Evolutionary conservation across 2,888 invertebrate species (phyloP).

Genomic region (Torymus tubicola): DNA sequence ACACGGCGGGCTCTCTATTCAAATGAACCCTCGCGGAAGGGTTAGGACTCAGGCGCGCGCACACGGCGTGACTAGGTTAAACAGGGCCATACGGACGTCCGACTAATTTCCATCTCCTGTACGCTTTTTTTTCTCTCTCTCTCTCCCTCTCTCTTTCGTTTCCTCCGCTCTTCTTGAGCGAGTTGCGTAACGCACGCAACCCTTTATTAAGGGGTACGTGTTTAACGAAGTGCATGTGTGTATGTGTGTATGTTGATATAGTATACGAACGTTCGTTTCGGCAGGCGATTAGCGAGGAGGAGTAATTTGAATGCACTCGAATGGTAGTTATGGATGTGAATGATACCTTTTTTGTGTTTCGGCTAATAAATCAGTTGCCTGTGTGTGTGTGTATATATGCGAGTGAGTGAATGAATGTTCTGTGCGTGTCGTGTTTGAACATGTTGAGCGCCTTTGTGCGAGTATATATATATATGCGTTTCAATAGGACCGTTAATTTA

Average conservation of each 20-base stretch:
- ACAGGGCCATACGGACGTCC: conserved; percentile 61
- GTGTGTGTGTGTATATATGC: no score
- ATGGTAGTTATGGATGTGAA: no score
- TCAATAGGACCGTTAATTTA: no score
- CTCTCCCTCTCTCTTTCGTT: conserved; percentile 26
- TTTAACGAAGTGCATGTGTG: background rate
- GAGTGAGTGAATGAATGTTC: no score
- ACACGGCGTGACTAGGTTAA: conserved; percentile 72
- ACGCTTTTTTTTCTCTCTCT: conserved; percentile 56
- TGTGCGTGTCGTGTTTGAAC: no score
- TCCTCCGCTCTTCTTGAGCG: background rate
- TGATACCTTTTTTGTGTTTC: no score
- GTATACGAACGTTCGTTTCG: background rate
- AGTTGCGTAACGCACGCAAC: conserved; percentile 36
- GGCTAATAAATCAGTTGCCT: no score
- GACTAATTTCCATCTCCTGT: conserved; percentile 52
- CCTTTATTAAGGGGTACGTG: conserved; percentile 44
- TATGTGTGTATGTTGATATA: conserved; percentile 6
- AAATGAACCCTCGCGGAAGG: conserved; percentile 74
- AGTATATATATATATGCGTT: no score
- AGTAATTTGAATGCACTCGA: no score
- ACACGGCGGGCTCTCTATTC: conserved; percentile 67
- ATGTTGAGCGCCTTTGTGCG: no score
- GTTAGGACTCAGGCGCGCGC: conserved; percentile 62
- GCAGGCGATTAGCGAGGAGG: background rate